These are phyloP conservation scores for Drosophila funebris DNA, from an alignment of 1,140 invertebrate genomes.

Conservation along the genomic window DNA sequence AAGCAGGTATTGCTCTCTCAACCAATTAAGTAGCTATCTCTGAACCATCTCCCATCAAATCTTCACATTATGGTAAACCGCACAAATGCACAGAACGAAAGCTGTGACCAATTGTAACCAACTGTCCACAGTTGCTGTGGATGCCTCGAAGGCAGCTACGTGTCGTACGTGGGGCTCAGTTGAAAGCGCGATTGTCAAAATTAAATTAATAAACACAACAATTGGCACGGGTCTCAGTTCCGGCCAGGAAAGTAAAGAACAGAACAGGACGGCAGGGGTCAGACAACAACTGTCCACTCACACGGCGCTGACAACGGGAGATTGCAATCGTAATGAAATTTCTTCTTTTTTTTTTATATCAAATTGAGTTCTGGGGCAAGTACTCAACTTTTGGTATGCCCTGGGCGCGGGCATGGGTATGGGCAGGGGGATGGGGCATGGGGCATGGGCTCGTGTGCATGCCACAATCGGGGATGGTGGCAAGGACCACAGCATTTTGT, in stretches of 20 bases:
- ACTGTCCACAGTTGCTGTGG: slow-evolving; percentile 57
- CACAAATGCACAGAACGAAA: slow-evolving; percentile 38
- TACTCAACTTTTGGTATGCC: slow-evolving; percentile 76
- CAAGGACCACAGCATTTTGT: slow-evolving; percentile 60
- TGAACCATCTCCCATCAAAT: slow-evolving; percentile 18
- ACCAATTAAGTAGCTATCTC: slow-evolving; percentile 4
- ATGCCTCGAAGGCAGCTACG: slow-evolving; percentile 50
- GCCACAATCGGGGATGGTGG: slow-evolving; percentile 16
- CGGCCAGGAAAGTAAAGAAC: background rate
- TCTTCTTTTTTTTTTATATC: slow-evolving; percentile 69
- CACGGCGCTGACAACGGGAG: slow-evolving; percentile 47
- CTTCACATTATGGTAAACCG: slow-evolving; percentile 42
- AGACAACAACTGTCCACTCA: slow-evolving; percentile 71
- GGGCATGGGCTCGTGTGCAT: background rate
- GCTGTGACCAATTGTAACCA: slow-evolving; percentile 33
- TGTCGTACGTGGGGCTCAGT: slow-evolving; percentile 47
- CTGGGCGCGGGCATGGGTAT: slow-evolving; percentile 22
- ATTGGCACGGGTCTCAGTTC: slow-evolving; percentile 52
- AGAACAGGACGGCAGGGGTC: background rate
- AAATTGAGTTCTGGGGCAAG: slow-evolving; percentile 78
- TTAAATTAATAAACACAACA: slow-evolving; percentile 82
- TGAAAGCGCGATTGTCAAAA: slow-evolving; percentile 71
- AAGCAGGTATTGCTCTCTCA: background rate
- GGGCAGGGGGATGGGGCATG: background rate
- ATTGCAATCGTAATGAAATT: slow-evolving; percentile 78